Evolutionary conservation across 1,140 invertebrate species (phyloP), one percentile per base, ranked within the genome.

Genomic region (Drosophila setifemur): DNA sequence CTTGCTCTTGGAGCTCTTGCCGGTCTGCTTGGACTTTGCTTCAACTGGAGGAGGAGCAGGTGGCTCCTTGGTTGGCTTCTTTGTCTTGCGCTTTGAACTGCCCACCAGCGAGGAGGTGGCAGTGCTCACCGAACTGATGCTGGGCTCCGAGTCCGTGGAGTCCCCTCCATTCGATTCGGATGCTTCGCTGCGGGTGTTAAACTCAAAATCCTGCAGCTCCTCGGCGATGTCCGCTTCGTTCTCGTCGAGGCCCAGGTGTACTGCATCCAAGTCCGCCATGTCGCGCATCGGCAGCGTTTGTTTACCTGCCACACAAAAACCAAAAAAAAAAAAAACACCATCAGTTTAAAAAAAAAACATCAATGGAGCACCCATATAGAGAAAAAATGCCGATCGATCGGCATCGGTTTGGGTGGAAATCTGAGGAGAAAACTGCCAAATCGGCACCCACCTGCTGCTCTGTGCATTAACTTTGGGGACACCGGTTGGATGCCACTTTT

Each of bases 121-220:
- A 5, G 93, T 93, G 55, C 94, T 95, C 19, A 94, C 93, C 12
- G 94, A 94, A 89, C 94, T 96, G 21, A 96, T 95, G 77, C 93
- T 95, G 4, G 95, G 94, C 55, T 86, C 76, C 0, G 93, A 92
- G 73, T 93, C 94, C 61, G 93, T 92, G 53, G 93, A 94, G 16
- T 94, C 94, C 60, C 93, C 93, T 2, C 53, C 79, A 11, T 83
- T 68, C 0, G 86, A 90, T 18, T 90, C 89, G 28, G 95, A 95
- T 14, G 96, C 95, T 91, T 96, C 95, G 89, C 96, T 96, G 9
- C 95, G 91, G 14, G 94, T 95, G 81, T 96, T 95, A 63, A 92
- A 92, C 12, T 94, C 93, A 52, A 94, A 89, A 57, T 92, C 93
- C 89, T 94, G 94, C 29, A 95, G 75, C 82, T 95, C 94, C 83